phyloP scores from a whole-genome alignment of 2,888 invertebrate species.

The Pristionchus exspectatus region DNA sequence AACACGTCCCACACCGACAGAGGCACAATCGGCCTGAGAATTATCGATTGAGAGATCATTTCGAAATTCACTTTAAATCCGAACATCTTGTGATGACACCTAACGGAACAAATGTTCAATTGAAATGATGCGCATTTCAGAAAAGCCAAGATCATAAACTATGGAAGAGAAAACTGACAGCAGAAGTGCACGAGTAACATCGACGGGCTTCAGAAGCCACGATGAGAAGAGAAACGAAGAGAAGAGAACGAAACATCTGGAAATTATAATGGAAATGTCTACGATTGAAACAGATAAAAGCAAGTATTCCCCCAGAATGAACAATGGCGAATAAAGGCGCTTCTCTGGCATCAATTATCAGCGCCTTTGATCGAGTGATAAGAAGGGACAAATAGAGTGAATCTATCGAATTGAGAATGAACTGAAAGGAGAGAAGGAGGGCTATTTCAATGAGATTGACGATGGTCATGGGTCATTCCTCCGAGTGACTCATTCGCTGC shows the following conservation, averaged over 20 bases:
- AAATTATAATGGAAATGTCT: neutral
- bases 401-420: slow-evolving; percentile 21
- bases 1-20: slow-evolving; percentile 9
- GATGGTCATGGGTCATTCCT: slow-evolving; percentile 37
- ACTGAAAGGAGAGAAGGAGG: neutral
- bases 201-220: slow-evolving; percentile 22
- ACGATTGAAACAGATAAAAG: neutral
- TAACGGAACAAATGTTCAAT: neutral
- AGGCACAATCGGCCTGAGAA: slow-evolving; percentile 20
- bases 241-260: slow-evolving; percentile 8
- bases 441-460: slow-evolving; percentile 14
- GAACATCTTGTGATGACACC: neutral
- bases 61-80: neutral
- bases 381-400: slow-evolving; percentile 20
- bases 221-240: slow-evolving; percentile 26
- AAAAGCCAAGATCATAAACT: too few relatives aligned
- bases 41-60: neutral
- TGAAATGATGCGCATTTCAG: too few relatives aligned
- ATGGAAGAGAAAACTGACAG: neutral
- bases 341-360: slow-evolving; percentile 22
- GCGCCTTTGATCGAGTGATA: neutral
- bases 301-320: neutral
- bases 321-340: neutral
- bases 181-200: slow-evolving; percentile 37
- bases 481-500: neutral